Evolutionary conservation across 2,113 vertebrate genomes (phyloP).

Genomic region (Amphiprion percula): DNA sequence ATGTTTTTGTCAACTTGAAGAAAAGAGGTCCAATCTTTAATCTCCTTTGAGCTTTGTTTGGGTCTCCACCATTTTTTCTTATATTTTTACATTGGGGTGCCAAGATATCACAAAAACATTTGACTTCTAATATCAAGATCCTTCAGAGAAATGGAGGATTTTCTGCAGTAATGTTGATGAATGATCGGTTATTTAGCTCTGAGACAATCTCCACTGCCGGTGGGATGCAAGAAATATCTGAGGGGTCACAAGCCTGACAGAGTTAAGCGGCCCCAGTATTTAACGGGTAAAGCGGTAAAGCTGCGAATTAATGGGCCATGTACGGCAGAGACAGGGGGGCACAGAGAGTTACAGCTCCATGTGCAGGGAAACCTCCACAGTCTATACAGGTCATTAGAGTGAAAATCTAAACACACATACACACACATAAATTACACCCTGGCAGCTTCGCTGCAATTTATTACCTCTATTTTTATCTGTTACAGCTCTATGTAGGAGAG

Average conservation of each 20-base stretch:
- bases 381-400: slow-evolving; percentile 41
- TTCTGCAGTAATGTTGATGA: background rate
- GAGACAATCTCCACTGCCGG: background rate
- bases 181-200: slow-evolving; percentile 36
- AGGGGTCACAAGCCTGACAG: slow-evolving; percentile 35
- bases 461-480: slow-evolving; percentile 71
- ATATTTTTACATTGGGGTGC: too few species aligned
- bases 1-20: too few species aligned
- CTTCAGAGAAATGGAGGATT: background rate
- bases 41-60: background rate
- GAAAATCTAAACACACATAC: slow-evolving; percentile 44
- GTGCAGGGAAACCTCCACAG: slow-evolving; percentile 32
- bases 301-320: slow-evolving; percentile 41
- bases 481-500: slow-evolving; percentile 15
- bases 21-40: background rate
- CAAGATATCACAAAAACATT: too few species aligned
- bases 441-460: slow-evolving; percentile 47
- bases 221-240: slow-evolving; percentile 24
- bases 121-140: too few species aligned
- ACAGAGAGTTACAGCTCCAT: slow-evolving; percentile 27
- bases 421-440: slow-evolving; percentile 42
- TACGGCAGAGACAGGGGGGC: background rate
- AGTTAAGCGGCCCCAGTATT: slow-evolving; percentile 34
- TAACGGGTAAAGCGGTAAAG: slow-evolving; percentile 30
- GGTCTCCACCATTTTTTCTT: background rate